These are phyloP conservation scores for Gadopsis bispinosus DNA, from an alignment of 2,797 vertebrate species.

Conservation along the genomic window DNA sequence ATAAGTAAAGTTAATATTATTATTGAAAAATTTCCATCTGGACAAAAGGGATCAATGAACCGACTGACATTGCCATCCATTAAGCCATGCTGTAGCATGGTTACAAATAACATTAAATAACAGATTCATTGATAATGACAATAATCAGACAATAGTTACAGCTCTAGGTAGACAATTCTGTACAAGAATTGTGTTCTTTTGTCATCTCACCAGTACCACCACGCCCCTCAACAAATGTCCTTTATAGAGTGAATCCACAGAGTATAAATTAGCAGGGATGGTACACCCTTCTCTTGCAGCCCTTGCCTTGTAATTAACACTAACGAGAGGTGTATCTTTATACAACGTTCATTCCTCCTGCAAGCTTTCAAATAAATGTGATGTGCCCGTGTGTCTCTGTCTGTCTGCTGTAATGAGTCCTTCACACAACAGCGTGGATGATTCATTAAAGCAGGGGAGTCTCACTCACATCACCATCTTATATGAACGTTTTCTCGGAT, in stretches of 20 bases:
- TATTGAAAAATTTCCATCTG: neutral
- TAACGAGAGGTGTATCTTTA: constrained; percentile 38
- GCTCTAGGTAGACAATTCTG: neutral
- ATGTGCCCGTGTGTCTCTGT: constrained; percentile 13
- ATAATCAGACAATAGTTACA: neutral
- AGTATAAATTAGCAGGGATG: constrained; percentile 11
- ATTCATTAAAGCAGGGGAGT: constrained; percentile 55
- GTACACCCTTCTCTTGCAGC: neutral
- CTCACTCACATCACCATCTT: constrained; percentile 17
- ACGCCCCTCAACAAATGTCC: constrained; percentile 6
- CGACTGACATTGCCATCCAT: neutral
- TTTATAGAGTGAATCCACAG: constrained; percentile 1
- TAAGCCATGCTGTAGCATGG: neutral
- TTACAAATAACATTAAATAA: neutral
- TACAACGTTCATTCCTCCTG: constrained; percentile 19
- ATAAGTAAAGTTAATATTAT: no score
- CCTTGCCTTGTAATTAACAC: constrained; percentile 26
- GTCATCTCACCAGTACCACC: neutral
- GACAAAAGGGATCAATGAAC: neutral
- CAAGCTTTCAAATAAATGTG: constrained; percentile 28
- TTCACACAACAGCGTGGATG: constrained; percentile 43
- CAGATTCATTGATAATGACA: constrained; percentile 1
- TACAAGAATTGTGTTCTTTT: neutral
- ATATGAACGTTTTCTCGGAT: constrained; percentile 33
- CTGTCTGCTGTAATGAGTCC: constrained; percentile 18